Percentiles rank a stretch among this genome's conserved stretches.
These are phyloP conservation scores for Ephydatia muelleri DNA, from an alignment of 37 sponge, comb jelly and placozoan genomes.

Conservation along the genomic window DNA sequence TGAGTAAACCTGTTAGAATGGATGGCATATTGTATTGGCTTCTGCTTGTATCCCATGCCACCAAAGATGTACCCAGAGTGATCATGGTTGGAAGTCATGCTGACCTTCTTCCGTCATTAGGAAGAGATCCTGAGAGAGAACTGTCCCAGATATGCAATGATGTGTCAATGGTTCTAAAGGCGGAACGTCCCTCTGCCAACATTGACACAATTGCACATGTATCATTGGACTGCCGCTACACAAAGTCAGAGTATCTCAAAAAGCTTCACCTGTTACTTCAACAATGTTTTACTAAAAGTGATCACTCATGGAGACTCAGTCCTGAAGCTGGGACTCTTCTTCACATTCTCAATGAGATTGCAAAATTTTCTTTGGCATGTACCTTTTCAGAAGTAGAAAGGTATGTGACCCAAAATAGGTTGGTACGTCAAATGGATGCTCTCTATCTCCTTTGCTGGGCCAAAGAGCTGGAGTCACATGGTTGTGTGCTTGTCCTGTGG, in stretches of 20 bases:
- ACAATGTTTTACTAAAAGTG: not conserved
- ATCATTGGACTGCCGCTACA: not conserved
- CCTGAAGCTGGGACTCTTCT: not conserved
- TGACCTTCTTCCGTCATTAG: not conserved
- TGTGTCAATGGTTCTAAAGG: not conserved
- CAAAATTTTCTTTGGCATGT: not conserved
- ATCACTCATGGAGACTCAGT: not conserved
- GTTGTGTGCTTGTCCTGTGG: not conserved
- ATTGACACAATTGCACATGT: not conserved
- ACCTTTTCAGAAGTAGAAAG: not conserved
- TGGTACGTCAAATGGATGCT: not conserved
- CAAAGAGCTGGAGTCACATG: not conserved
- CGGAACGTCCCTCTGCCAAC: not conserved
- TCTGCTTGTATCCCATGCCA: slow-evolving; percentile 1
- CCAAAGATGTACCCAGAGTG: not conserved
- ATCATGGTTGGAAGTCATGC: slow-evolving; percentile 33
- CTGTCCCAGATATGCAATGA: not conserved
- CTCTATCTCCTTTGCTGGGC: not conserved
- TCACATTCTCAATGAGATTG: not conserved
- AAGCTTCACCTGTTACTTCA: not conserved
- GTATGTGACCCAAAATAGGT: not conserved
- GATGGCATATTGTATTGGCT: slow-evolving; percentile 32
- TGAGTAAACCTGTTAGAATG: not conserved
- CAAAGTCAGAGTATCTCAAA: not conserved
- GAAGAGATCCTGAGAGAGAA: not conserved